Evolutionary conservation across 2,888 invertebrate genomes (phyloP).

Genomic region (Tineola bisselliella): DNA sequence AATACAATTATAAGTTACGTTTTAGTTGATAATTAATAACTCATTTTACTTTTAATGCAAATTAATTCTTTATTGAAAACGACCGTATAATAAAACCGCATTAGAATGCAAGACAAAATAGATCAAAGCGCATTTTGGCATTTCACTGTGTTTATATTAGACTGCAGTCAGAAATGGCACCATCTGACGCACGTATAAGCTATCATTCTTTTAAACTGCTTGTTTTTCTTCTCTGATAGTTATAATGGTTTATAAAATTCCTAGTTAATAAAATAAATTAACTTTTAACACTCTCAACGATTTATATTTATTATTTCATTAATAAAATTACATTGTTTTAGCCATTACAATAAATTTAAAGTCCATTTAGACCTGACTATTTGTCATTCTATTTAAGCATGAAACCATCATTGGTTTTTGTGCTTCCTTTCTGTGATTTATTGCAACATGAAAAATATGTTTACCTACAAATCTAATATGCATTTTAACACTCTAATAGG

Average conservation of each 20-base stretch:
- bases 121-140: conserved; percentile 10
- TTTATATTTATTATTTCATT: not conserved
- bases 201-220: not conserved
- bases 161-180: conserved; percentile 1
- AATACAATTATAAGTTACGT: too few relatives aligned
- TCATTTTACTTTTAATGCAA: not conserved
- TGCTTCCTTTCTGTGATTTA: too few relatives aligned
- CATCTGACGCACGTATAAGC: not conserved
- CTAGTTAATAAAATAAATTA: not conserved
- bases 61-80: not conserved
- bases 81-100: not conserved
- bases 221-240: not conserved
- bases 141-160: not conserved
- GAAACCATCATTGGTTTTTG: too few relatives aligned
- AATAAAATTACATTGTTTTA: not conserved
- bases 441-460: too few relatives aligned
- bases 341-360: not conserved
- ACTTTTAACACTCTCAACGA: not conserved
- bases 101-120: conserved; percentile 8
- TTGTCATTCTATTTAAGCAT: too few relatives aligned
- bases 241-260: not conserved
- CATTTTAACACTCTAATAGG: too few relatives aligned
- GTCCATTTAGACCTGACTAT: not conserved
- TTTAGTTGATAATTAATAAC: not conserved
- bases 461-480: too few relatives aligned